Conservation (phyloP, 1,140 invertebrate genomes). For the Drosophila sucinea region DNA sequence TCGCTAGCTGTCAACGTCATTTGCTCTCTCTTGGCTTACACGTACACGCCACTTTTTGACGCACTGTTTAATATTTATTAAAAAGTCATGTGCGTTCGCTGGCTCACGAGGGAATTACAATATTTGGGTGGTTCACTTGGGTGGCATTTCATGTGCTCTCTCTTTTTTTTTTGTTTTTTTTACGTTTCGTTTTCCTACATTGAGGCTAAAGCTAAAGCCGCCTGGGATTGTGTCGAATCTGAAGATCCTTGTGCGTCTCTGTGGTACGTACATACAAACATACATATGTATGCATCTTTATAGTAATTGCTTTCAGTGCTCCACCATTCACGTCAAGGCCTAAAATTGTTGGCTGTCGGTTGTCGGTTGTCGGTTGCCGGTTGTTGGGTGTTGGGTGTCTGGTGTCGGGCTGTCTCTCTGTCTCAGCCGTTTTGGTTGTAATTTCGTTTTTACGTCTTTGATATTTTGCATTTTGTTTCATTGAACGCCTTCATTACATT, state of each 20-base stretch:
- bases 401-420: slow-evolving; percentile 28
- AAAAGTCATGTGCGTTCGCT: slow-evolving; percentile 74
- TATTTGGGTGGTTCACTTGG: slow-evolving; percentile 31
- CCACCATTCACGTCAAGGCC: slow-evolving; percentile 29
- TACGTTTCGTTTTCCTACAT: neutral
- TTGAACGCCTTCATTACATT: slow-evolving; percentile 79
- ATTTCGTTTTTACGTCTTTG: slow-evolving; percentile 73
- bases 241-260: slow-evolving; percentile 17
- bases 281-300: slow-evolving; percentile 8
- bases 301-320: slow-evolving; percentile 54
- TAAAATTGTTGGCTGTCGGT: slow-evolving; percentile 44
- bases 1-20: neutral
- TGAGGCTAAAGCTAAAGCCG: slow-evolving; percentile 8
- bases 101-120: slow-evolving; percentile 65
- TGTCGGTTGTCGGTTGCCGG: slow-evolving; percentile 32
- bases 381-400: slow-evolving; percentile 18
- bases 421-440: slow-evolving; percentile 52
- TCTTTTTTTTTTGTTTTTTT: neutral
- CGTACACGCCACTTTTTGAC: slow-evolving; percentile 48
- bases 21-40: slow-evolving; percentile 25
- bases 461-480: slow-evolving; percentile 80
- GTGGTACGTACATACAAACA: slow-evolving; percentile 19
- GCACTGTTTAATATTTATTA: slow-evolving; percentile 79
- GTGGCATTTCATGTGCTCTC: neutral
- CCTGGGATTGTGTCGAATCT: slow-evolving; percentile 14